These are phyloP conservation scores for Otus sunia DNA, from an alignment of 2,113 vertebrate species.

Conservation along the genomic window DNA sequence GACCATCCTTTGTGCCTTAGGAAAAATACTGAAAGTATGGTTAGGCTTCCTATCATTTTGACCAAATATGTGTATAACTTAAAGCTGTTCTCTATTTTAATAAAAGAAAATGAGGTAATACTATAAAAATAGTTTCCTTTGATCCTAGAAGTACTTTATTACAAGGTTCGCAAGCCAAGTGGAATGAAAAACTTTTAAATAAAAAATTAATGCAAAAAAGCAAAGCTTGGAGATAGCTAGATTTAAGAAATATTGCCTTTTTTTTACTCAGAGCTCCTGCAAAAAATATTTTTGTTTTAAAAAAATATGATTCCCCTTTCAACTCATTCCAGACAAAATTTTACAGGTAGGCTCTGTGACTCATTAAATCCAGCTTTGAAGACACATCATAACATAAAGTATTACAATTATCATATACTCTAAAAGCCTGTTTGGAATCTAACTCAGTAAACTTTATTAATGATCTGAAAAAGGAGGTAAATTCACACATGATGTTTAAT, in stretches of 20 bases:
- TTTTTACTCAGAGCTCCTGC: background rate
- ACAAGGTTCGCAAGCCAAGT: conserved; percentile 40
- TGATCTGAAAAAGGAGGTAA: conserved; percentile 33
- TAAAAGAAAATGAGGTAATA: conserved; percentile 59
- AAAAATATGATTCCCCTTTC: conserved; percentile 48
- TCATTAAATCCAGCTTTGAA: conserved; percentile 65
- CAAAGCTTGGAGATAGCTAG: conserved; percentile 42
- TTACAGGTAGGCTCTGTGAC: conserved; percentile 61
- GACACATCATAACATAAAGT: conserved; percentile 44
- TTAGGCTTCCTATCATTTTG: background rate
- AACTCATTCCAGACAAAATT: conserved; percentile 65
- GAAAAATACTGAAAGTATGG: background rate
- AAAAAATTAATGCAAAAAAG: conserved; percentile 60
- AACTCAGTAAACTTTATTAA: conserved; percentile 58
- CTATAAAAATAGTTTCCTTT: conserved; percentile 55
- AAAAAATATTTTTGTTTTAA: conserved; percentile 44
- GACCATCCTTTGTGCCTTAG: background rate
- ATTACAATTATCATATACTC: conserved; percentile 49
- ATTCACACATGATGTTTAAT: conserved; percentile 37
- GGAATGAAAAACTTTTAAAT: conserved; percentile 58
- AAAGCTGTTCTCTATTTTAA: conserved; percentile 45
- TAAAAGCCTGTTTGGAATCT: conserved; percentile 54
- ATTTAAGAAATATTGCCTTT: conserved; percentile 30
- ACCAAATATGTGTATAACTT: conserved; percentile 1
- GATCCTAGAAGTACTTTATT: conserved; percentile 51